Evolutionary conservation across 2,888 invertebrate species (phyloP).

Genomic region (Nesidiocoris tenuis): DNA sequence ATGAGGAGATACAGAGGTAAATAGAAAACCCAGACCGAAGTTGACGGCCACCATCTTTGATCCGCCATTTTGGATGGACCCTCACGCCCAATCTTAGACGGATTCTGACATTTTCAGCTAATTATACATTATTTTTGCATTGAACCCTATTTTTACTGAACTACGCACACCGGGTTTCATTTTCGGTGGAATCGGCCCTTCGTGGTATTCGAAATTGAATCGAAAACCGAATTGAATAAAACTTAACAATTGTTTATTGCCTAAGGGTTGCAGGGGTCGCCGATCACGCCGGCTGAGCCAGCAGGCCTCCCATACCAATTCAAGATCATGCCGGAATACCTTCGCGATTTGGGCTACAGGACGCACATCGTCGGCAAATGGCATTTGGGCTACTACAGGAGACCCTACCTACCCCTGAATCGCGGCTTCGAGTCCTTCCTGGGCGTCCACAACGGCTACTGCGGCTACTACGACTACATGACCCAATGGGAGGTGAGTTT

Average conservation of each 20-base stretch:
- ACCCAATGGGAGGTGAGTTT: slow-evolving; percentile 57
- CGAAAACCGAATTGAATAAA: not conserved
- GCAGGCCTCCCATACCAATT: slow-evolving; percentile 69
- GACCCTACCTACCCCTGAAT: slow-evolving; percentile 69
- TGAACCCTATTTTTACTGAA: no score
- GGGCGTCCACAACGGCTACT: slow-evolving; percentile 73
- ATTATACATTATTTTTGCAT: no score
- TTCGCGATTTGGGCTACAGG: slow-evolving; percentile 67
- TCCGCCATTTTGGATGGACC: no score
- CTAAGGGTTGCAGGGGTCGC: slow-evolving; percentile 70
- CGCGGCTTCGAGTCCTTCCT: slow-evolving; percentile 79
- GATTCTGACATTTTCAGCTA: no score
- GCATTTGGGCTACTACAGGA: slow-evolving; percentile 78
- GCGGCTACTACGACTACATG: slow-evolving; percentile 73
- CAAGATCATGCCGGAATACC: slow-evolving; percentile 69
- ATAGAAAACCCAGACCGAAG: no score
- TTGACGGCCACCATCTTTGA: no score
- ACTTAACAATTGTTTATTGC: slow-evolving; percentile 40
- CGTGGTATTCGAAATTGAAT: no score
- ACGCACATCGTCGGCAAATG: slow-evolving; percentile 89
- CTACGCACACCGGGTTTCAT: no score
- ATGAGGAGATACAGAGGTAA: no score
- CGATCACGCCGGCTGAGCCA: slow-evolving; percentile 67
- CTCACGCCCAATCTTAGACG: no score
- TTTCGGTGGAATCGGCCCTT: no score